Percentiles rank a stretch among this genome's conserved stretches.
phyloP scores from a whole-genome alignment of 1,140 invertebrate genomes.

The Conus betulinus region DNA sequence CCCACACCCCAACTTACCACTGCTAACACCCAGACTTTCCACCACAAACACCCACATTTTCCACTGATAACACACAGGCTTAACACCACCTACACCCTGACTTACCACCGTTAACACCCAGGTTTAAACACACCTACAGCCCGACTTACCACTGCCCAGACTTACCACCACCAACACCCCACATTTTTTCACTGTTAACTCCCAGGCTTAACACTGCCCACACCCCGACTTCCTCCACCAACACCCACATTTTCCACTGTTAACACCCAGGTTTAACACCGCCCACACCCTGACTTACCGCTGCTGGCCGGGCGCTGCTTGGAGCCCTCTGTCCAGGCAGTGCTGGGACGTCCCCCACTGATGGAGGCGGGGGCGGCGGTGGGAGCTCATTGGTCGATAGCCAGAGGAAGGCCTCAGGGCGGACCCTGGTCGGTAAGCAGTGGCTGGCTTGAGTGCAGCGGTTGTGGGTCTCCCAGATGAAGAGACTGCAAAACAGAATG shows the following conservation, averaged over 20 bases:
- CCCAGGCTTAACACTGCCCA: too few relatives aligned
- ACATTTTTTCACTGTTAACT: too few relatives aligned
- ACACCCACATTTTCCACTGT: neutral
- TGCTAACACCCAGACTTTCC: too few relatives aligned
- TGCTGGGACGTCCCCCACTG: slow-evolving; percentile 50
- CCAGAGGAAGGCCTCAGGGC: slow-evolving; percentile 67
- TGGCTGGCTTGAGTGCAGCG: slow-evolving; percentile 60
- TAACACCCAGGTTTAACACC: neutral
- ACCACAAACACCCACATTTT: too few relatives aligned
- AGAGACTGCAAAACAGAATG: neutral
- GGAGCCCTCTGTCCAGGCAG: slow-evolving; percentile 33
- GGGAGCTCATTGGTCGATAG: slow-evolving; percentile 60
- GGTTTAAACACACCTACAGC: too few relatives aligned
- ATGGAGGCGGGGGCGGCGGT: slow-evolving; percentile 52
- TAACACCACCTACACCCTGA: too few relatives aligned
- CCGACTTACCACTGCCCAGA: too few relatives aligned
- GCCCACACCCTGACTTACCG: slow-evolving; percentile 22
- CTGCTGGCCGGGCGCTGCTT: slow-evolving; percentile 39
- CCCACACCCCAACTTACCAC: too few relatives aligned
- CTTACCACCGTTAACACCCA: neutral
- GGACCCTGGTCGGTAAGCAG: slow-evolving; percentile 69
- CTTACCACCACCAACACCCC: too few relatives aligned
- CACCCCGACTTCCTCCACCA: too few relatives aligned
- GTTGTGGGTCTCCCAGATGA: slow-evolving; percentile 58
- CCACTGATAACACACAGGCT: too few relatives aligned